Percentiles rank a stretch among this genome's conserved stretches.
Conservation (phyloP, 2,797 vertebrate species). For the Xyrichtys novacula region DNA sequence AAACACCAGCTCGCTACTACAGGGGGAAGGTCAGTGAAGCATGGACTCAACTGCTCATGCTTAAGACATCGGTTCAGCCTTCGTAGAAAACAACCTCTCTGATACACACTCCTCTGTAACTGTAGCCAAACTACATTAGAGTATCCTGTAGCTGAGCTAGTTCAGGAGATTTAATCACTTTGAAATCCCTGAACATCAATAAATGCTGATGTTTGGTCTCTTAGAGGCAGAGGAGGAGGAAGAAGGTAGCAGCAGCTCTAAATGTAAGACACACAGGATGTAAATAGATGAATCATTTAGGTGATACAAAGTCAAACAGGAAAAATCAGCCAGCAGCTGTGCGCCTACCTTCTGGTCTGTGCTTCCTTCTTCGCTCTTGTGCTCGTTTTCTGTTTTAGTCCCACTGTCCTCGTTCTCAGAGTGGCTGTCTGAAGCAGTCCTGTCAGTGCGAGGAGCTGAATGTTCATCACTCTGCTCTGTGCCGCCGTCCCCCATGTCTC, state of each 20-base stretch:
- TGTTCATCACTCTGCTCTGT: conserved; percentile 51
- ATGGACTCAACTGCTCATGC: conserved; percentile 51
- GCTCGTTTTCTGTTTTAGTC: conserved; percentile 45
- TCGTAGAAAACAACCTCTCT: conserved; percentile 35
- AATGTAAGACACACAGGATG: not conserved
- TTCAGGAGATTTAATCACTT: conserved; percentile 26
- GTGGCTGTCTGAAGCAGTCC: conserved; percentile 44
- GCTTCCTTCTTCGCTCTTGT: conserved; percentile 57
- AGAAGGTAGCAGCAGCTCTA: not conserved
- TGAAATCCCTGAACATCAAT: conserved; percentile 23
- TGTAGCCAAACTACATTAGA: conserved; percentile 4
- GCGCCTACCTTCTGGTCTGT: conserved; percentile 78
- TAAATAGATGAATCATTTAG: conserved; percentile 4
- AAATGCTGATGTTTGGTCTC: conserved; percentile 11
- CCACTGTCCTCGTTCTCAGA: conserved; percentile 42
- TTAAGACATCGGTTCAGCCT: conserved; percentile 52
- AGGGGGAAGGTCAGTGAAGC: conserved; percentile 7
- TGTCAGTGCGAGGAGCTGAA: conserved; percentile 36
- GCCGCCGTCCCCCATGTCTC: conserved; percentile 65
- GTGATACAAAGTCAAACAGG: not conserved
- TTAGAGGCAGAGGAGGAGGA: conserved; percentile 7
- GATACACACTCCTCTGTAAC: conserved; percentile 31
- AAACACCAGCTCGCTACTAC: conserved; percentile 30
- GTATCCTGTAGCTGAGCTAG: conserved; percentile 16
- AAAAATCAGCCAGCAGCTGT: not conserved